Evolutionary conservation across 2,113 vertebrate genomes (phyloP).

Genomic region (Chloropsis hardwickii): DNA sequence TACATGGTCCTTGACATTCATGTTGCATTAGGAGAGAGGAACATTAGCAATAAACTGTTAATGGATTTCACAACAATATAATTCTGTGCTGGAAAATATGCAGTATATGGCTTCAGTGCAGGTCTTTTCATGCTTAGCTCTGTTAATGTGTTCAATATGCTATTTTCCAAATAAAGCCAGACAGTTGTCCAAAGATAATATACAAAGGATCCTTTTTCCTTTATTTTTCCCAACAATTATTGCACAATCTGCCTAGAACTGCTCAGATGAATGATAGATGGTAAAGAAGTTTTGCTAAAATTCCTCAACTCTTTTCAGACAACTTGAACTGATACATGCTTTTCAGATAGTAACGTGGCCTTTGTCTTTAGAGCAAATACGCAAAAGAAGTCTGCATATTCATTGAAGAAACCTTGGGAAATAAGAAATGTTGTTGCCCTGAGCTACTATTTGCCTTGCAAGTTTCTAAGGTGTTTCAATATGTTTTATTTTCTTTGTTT

Average conservation of each 20-base stretch:
- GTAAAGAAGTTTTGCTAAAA: neutral
- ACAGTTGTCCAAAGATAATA: neutral
- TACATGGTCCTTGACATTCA: neutral
- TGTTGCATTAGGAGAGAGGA: neutral
- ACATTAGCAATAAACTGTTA: neutral
- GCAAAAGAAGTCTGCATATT: constrained; percentile 21
- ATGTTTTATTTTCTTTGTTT: constrained; percentile 27
- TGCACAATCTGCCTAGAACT: neutral
- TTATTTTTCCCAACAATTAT: neutral
- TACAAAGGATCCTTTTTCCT: accelerated
- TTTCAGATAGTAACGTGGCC: neutral
- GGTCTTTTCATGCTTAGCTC: neutral
- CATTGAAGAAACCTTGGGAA: neutral
- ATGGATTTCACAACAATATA: neutral
- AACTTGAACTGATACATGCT: neutral
- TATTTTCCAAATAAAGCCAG: neutral
- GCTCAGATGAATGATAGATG: neutral
- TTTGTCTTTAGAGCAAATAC: neutral
- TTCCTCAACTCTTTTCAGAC: neutral
- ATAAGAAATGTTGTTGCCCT: constrained; percentile 1
- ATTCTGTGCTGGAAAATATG: neutral
- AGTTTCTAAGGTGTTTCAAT: constrained; percentile 24
- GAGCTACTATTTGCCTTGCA: constrained; percentile 21
- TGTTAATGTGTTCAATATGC: neutral
- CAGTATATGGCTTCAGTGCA: neutral